These are phyloP conservation scores for Embidobia sp. DNA, from an alignment of 2,888 invertebrate genomes.

Conservation along the genomic window DNA sequence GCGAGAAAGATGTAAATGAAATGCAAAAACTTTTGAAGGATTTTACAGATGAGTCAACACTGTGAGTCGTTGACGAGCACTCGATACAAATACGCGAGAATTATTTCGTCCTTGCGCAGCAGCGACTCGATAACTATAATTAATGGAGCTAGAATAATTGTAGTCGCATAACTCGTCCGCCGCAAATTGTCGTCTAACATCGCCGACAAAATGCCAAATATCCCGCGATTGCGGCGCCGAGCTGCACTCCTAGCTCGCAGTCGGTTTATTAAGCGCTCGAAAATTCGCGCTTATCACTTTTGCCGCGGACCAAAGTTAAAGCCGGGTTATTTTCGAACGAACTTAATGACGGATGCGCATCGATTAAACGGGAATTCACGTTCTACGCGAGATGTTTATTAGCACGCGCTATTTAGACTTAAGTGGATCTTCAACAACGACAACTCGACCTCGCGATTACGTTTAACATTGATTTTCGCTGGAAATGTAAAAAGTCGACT, in stretches of 20 bases:
- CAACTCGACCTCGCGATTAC: too few species aligned
- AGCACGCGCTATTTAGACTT: too few species aligned
- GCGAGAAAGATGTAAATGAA: not conserved
- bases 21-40: too few species aligned
- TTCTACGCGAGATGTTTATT: too few species aligned
- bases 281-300: not conserved
- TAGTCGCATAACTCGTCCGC: slow-evolving; percentile 19
- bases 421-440: too few species aligned
- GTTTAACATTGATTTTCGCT: too few species aligned
- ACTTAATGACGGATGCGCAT: not conserved
- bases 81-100: slow-evolving; percentile 24
- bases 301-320: not conserved
- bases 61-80: too few species aligned
- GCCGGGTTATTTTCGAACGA: not conserved
- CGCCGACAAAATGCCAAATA: slow-evolving; percentile 21
- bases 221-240: not conserved
- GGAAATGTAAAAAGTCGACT: too few species aligned
- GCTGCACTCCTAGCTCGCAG: not conserved
- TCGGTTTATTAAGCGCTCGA: not conserved
- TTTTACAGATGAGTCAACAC: too few species aligned
- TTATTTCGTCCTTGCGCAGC: slow-evolving; percentile 42
- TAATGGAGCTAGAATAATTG: slow-evolving; percentile 42
- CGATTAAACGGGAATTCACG: too few species aligned
- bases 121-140: slow-evolving; percentile 47
- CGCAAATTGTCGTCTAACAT: slow-evolving; percentile 22